Conservation (phyloP, 2,888 invertebrate species). For the Sialis lutaria region DNA sequence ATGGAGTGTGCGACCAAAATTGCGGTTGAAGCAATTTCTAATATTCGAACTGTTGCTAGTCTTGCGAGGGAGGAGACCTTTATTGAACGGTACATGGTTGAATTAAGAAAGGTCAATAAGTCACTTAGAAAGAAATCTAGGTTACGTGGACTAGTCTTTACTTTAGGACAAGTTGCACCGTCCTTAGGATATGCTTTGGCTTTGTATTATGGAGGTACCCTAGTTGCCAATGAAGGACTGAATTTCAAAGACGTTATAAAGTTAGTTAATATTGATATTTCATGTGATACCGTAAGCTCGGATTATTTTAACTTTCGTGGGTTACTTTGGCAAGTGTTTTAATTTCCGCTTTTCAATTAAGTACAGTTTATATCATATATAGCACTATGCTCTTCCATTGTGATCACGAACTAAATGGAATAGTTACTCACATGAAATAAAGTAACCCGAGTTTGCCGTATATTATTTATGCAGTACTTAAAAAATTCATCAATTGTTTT, state of each 20-base stretch:
- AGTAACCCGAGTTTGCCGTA: no score
- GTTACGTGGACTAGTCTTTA: constrained; percentile 49
- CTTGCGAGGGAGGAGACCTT: constrained; percentile 37
- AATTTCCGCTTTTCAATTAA: no score
- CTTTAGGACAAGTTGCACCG: constrained; percentile 51
- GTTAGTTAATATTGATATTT: no score
- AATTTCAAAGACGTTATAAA: constrained; percentile 51
- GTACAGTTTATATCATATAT: no score
- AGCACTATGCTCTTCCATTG: neutral
- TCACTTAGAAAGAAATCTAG: constrained; percentile 36
- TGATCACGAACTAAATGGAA: neutral
- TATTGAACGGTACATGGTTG: constrained; percentile 34
- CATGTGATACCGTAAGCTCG: no score
- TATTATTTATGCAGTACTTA: neutral
- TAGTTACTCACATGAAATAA: no score
- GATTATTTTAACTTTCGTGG: no score
- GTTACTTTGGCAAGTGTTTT: no score
- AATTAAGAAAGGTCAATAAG: constrained; percentile 30
- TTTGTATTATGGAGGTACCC: constrained; percentile 52
- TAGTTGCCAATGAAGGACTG: constrained; percentile 41
- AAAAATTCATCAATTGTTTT: constrained; percentile 6
- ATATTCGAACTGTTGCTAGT: constrained; percentile 44
- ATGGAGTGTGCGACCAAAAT: constrained; percentile 50
- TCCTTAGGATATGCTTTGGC: constrained; percentile 54
- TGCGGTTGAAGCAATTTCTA: constrained; percentile 55